A percentile compares a stretch with the other conserved stretches of the same genome.
Conservation (phyloP, 2,113 vertebrate genomes). For the Paradoxurus hermaphroditus region DNA sequence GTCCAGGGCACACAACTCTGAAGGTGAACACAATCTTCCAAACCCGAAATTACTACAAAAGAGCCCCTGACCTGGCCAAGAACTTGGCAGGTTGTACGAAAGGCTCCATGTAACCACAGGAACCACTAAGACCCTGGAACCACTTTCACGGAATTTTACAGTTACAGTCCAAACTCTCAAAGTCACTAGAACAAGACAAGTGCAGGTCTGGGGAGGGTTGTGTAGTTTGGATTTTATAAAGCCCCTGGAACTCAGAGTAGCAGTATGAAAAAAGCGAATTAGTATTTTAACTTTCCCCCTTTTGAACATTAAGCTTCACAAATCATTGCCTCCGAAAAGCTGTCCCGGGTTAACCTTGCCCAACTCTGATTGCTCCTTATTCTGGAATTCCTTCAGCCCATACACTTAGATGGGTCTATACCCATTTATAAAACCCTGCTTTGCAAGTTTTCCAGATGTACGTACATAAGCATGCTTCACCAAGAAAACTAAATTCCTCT, state of each 20-base stretch:
- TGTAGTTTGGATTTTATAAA: constrained; percentile 37
- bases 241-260: not conserved
- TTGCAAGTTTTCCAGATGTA: constrained; percentile 6
- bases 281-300: constrained; percentile 5
- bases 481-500: constrained; percentile 7
- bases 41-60: constrained; percentile 28
- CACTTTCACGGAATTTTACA: constrained; percentile 23
- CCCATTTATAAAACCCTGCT: constrained; percentile 41
- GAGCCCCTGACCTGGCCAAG: constrained; percentile 13
- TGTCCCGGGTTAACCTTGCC: not conserved
- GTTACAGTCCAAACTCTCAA: constrained; percentile 22
- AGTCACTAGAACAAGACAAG: constrained; percentile 33
- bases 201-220: not conserved
- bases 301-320: constrained; percentile 31
- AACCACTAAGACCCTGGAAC: constrained; percentile 29
- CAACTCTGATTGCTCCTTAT: constrained; percentile 5
- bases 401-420: not conserved
- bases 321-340: constrained; percentile 13
- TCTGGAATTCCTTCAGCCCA: not conserved
- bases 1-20: not conserved
- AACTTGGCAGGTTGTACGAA: constrained; percentile 43
- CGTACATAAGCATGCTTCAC: not conserved
- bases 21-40: constrained; percentile 24
- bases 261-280: constrained; percentile 41
- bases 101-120: not conserved